Evolutionary conservation across 2,888 invertebrate species (phyloP), one percentile per base, ranked within the genome.

Genomic region (Nomada fucata): DNA sequence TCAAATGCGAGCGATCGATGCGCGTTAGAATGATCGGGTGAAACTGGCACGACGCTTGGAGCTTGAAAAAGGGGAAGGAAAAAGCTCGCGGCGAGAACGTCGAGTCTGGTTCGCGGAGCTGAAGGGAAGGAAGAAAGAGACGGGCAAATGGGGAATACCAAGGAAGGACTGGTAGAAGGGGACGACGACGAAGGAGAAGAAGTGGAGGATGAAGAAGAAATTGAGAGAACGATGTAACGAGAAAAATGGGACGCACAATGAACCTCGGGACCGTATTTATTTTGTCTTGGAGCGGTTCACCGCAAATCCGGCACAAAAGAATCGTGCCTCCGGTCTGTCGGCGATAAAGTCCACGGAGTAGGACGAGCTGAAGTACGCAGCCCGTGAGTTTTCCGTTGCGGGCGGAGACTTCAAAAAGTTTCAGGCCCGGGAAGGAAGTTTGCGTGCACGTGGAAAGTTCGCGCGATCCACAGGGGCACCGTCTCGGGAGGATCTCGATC

Each of bases 1-100:
- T 91, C 90, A 90, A 91, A 91, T 91, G 78, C 69, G 63, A 50
- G 59, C 82, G 89, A 91, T 91, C 91, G 86, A 89, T 88, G 76
- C 67, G 44, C 69, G 81, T 71, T 72, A 67, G 76, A 63, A 74
- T 67, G 85, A 88, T 86, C 80, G 73, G 74, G 64, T 68, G 76
- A 76, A 75, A 79, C 79, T 61, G 23, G 72, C 52, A n/a, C 76
- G 55, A 26, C 23, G 26, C 64, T 63, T 18, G 55, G 55, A 13
- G 67, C 36, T n/a, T 52, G 53, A 36, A 55, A 67, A 60, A 47
- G 47, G 60, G 60, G 20, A 1, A 11, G 50, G 5, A 65, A 76
- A 76, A 76, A 69, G n/a, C 75, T 42, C 0, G 18, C 52, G 18
- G 23, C 23, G 67, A 23, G 63, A 64, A 55, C n/a, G 52, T 42